Conservation (phyloP, 1,140 invertebrate species). For the Parapsyche elsis region DNA sequence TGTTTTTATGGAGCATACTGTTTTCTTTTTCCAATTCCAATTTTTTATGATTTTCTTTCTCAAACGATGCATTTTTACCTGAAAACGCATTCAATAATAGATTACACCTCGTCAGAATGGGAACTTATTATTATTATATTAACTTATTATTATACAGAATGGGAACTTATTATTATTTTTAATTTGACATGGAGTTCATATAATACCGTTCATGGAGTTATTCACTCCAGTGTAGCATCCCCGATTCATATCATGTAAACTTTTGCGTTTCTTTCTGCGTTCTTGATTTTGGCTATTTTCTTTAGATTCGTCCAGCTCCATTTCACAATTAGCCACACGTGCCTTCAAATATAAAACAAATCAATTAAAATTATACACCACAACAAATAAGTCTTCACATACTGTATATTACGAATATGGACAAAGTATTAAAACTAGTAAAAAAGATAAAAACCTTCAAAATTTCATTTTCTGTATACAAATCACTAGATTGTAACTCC, state of each 20-base stretch:
- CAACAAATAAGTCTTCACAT: neutral
- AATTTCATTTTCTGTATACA: conserved; percentile 41
- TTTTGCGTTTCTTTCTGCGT: conserved; percentile 44
- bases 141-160: neutral
- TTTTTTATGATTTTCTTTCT: conserved; percentile 21
- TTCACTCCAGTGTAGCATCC: conserved; percentile 17
- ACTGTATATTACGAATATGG: neutral
- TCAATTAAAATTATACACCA: neutral
- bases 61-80: neutral
- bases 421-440: too few species aligned
- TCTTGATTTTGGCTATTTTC: conserved; percentile 42
- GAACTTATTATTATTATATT: neutral
- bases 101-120: too few species aligned
- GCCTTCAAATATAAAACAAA: conserved; percentile 25
- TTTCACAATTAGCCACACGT: conserved; percentile 39
- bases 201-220: neutral
- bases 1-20: neutral
- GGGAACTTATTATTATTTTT: neutral
- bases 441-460: conserved; percentile 37
- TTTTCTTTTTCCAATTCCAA: conserved; percentile 31
- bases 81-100: neutral
- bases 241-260: conserved; percentile 45
- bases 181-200: neutral
- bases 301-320: conserved; percentile 37
- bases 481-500: conserved; percentile 10